Percentiles rank a stretch among this genome's conserved stretches.
phyloP scores from a whole-genome alignment of 2,113 vertebrate genomes.

The Apteryx mantelli region DNA sequence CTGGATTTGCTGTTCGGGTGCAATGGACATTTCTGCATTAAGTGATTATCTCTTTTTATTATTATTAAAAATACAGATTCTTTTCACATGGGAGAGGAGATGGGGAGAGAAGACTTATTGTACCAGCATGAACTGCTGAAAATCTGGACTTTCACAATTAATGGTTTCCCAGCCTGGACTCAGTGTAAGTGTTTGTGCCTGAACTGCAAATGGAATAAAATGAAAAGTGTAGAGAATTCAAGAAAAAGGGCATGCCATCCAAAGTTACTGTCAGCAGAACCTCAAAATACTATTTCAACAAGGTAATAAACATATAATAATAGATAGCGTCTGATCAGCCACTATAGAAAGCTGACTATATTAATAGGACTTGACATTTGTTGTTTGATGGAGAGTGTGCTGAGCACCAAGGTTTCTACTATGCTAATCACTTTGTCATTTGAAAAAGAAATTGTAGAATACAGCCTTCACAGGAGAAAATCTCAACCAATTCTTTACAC shows the following conservation, averaged over 20 bases:
- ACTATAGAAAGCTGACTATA: slow-evolving; percentile 53
- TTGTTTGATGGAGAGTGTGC: slow-evolving; percentile 60
- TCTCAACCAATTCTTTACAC: slow-evolving; percentile 29
- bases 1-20: slow-evolving; percentile 82
- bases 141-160: slow-evolving; percentile 56
- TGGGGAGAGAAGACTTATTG: slow-evolving; percentile 47
- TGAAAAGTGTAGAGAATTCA: not conserved
- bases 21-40: slow-evolving; percentile 83
- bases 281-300: slow-evolving; percentile 63
- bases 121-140: slow-evolving; percentile 30
- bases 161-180: slow-evolving; percentile 76
- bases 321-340: slow-evolving; percentile 58
- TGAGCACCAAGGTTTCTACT: slow-evolving; percentile 53
- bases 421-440: slow-evolving; percentile 66
- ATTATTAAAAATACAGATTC: slow-evolving; percentile 77
- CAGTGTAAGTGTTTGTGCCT: slow-evolving; percentile 76
- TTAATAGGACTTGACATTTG: slow-evolving; percentile 63
- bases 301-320: slow-evolving; percentile 63
- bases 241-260: not conserved
- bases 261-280: slow-evolving; percentile 64
- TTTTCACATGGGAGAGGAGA: not conserved
- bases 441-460: slow-evolving; percentile 47
- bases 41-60: slow-evolving; percentile 84
- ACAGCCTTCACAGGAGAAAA: slow-evolving; percentile 18
- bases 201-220: slow-evolving; percentile 54